Conservation (phyloP, 2,113 vertebrate species). For the Gobius niger region DNA sequence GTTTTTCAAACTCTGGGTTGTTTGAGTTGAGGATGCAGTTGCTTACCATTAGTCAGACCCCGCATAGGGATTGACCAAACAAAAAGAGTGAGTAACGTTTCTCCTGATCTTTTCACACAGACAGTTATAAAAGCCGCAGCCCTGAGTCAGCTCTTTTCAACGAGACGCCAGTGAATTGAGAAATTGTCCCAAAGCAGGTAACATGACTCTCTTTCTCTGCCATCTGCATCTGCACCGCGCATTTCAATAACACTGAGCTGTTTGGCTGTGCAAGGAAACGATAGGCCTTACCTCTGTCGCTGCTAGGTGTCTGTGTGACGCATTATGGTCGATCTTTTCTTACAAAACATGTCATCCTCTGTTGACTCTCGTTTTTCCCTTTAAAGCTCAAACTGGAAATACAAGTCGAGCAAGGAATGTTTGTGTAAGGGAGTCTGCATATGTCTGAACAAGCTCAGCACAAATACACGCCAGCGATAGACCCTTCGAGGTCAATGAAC, state of each 20-base stretch:
- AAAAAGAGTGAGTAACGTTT: not conserved
- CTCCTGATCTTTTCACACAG: not conserved
- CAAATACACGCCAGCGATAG: not conserved
- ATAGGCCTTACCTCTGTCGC: constrained; percentile 3
- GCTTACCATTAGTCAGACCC: not conserved
- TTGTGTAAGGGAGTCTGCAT: constrained; percentile 21
- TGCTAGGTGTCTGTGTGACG: not conserved
- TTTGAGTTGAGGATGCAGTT: not conserved
- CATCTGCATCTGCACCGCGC: not conserved
- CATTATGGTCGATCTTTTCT: not conserved
- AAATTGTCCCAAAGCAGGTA: not conserved
- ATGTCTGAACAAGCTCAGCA: constrained; percentile 6
- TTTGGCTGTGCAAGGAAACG: not conserved
- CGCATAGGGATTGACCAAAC: not conserved
- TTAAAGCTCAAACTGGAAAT: constrained; percentile 46
- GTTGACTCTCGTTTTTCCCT: constrained; percentile 11
- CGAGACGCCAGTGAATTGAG: not conserved
- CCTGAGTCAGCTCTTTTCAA: not conserved
- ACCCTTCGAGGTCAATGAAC: not conserved
- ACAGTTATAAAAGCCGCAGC: not conserved
- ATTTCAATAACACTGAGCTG: not conserved
- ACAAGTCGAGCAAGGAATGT: constrained; percentile 17
- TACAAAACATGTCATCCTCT: not conserved
- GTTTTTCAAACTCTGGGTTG: too few relatives aligned
- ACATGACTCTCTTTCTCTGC: not conserved